Percentiles rank a stretch among this genome's conserved stretches.
Evolutionary conservation across 2,797 vertebrate species (phyloP).

Genomic region (Antennarius maculatus): DNA sequence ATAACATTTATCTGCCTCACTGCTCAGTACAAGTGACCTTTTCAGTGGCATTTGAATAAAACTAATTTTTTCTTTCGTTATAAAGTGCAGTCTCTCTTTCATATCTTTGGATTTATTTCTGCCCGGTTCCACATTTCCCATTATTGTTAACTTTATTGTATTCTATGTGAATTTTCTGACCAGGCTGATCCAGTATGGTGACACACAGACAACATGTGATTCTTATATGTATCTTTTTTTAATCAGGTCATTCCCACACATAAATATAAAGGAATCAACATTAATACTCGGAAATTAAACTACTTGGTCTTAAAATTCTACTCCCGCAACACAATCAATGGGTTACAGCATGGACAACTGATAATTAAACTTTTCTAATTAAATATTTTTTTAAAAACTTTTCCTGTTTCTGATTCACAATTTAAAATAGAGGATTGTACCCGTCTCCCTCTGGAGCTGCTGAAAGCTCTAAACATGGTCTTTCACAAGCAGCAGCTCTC

Average conservation of each 20-base stretch:
- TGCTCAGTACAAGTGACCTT: constrained; percentile 51
- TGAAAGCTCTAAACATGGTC: too few species aligned
- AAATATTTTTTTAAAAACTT: too few species aligned
- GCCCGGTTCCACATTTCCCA: not conserved
- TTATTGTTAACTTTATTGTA: not conserved
- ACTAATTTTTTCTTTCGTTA: constrained; percentile 39
- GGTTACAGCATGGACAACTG: too few species aligned
- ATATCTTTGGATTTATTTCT: not conserved
- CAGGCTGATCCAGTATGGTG: not conserved
- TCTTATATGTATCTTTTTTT: not conserved
- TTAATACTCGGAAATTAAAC: not conserved
- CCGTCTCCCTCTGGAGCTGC: too few species aligned
- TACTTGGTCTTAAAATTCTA: too few species aligned
- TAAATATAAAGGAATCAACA: not conserved
- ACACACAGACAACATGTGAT: too few species aligned
- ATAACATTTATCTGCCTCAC: constrained; percentile 9
- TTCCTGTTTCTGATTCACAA: too few species aligned
- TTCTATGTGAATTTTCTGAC: not conserved
- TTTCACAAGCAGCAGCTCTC: too few species aligned
- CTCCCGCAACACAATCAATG: too few species aligned
- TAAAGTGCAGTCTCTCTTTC: constrained; percentile 15
- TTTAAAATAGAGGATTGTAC: too few species aligned
- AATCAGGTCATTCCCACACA: not conserved
- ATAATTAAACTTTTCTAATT: too few species aligned
- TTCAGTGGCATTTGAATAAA: constrained; percentile 57